Evolutionary conservation across 2,888 invertebrate species (phyloP).

Genomic region (Laspeyria flexula): DNA sequence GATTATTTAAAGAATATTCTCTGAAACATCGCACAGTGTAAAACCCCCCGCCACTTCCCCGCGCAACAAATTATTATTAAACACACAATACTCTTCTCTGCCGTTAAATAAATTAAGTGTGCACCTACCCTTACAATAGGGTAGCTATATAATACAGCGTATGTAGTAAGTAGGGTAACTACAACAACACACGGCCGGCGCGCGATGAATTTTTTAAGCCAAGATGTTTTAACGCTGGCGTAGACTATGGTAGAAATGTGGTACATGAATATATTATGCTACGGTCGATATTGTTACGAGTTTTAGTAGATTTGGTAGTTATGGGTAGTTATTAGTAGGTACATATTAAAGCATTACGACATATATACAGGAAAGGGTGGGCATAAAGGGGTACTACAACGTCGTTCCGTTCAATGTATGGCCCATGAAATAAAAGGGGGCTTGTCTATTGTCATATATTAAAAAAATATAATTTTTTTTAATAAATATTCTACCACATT

Average conservation of each 20-base stretch:
- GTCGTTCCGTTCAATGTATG: no score
- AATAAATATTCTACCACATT: no score
- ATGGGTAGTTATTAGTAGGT: no score
- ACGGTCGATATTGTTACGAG: not conserved
- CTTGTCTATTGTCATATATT: no score
- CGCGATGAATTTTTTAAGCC: slow-evolving; percentile 32
- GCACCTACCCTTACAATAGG: slow-evolving; percentile 18
- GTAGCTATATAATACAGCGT: no score
- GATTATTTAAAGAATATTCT: no score
- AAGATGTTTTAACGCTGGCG: slow-evolving; percentile 12
- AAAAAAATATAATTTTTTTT: no score
- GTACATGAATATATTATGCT: not conserved
- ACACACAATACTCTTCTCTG: slow-evolving; percentile 34
- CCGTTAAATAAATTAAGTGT: slow-evolving; percentile 44
- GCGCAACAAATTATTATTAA: slow-evolving; percentile 43
- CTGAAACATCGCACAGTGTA: not conserved
- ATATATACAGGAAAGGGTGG: no score
- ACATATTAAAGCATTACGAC: no score
- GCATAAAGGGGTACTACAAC: no score
- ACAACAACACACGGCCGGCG: slow-evolving; percentile 1
- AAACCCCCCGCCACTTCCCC: slow-evolving; percentile 3
- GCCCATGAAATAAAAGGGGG: no score
- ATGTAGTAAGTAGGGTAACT: not conserved
- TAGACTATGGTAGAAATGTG: not conserved
- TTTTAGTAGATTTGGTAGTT: not conserved